Percentiles rank a stretch among this genome's conserved stretches.
These are phyloP conservation scores for Ips nitidus DNA, from an alignment of 1,140 invertebrate species.

Conservation along the genomic window DNA sequence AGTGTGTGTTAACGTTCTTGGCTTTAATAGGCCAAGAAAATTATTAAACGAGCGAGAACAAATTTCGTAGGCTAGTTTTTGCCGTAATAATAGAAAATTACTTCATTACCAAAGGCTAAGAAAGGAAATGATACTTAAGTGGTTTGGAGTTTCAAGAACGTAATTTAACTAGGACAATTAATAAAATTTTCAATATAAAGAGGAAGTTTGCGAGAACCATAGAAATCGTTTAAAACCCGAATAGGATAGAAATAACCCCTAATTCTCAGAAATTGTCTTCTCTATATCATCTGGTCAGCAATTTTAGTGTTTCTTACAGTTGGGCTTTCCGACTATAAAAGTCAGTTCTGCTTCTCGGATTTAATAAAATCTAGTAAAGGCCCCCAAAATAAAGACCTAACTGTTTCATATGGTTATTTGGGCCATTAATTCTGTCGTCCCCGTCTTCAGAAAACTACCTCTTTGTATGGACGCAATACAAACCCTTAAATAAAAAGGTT, in stretches of 20 bases:
- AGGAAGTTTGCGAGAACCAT: background rate
- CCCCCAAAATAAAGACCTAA: conserved; percentile 22
- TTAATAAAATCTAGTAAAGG: conserved; percentile 27
- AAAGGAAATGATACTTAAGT: background rate
- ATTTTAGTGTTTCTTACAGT: conserved; percentile 22
- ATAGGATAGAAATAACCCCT: conserved; percentile 27
- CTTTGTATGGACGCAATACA: conserved; percentile 14
- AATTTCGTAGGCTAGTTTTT: background rate
- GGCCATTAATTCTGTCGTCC: conserved; percentile 22
- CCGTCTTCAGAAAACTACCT: conserved; percentile 15
- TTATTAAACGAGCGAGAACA: too few relatives aligned
- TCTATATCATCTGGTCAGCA: conserved; percentile 26
- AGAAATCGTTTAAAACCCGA: background rate
- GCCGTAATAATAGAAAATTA: background rate
- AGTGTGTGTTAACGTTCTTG: background rate
- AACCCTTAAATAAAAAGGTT: conserved; percentile 17
- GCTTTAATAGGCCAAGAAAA: background rate
- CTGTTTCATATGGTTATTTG: conserved; percentile 25
- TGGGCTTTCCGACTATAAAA: conserved; percentile 18
- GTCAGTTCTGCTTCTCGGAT: conserved; percentile 27
- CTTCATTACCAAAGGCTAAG: background rate
- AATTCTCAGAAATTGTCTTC: conserved; percentile 28
- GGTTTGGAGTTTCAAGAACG: background rate
- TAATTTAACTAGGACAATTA: too few relatives aligned
- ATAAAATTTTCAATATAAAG: too few relatives aligned